A percentile compares a stretch with the other conserved stretches of the same genome.
These are phyloP conservation scores for Aurelia coerulea DNA, from an alignment of 30 jellyfish, hydroid and myxozoan species.

Conservation along the genomic window DNA sequence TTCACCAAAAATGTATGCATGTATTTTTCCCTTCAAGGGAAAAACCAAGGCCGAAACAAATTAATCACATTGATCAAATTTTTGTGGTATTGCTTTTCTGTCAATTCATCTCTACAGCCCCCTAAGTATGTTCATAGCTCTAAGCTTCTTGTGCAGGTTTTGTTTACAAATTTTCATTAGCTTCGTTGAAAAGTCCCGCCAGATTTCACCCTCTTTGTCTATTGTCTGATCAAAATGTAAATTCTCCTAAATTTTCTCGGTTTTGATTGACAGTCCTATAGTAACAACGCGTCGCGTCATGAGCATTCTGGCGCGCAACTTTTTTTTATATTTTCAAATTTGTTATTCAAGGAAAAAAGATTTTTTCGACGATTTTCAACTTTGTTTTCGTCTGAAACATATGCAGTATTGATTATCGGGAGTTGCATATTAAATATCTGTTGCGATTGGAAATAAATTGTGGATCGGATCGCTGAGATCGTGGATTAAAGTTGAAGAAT, in stretches of 20 bases:
- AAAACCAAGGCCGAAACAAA: too few species aligned
- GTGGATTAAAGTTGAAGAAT: neutral
- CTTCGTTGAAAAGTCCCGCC: slow-evolving; percentile 83
- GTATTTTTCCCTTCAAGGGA: too few species aligned
- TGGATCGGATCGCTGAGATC: neutral
- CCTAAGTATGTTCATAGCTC: too few species aligned
- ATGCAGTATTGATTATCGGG: slow-evolving; percentile 13
- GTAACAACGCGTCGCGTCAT: slow-evolving; percentile 99
- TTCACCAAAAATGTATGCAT: too few species aligned
- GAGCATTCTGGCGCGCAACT: slow-evolving; percentile 91
- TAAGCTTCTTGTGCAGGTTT: neutral
- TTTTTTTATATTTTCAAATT: slow-evolving; percentile 68
- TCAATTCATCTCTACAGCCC: too few species aligned
- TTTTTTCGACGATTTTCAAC: slow-evolving; percentile 48
- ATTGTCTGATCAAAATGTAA: slow-evolving; percentile 65
- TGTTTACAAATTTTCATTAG: slow-evolving; percentile 64
- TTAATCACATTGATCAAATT: too few species aligned
- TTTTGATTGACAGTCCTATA: slow-evolving; percentile 89
- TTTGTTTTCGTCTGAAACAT: slow-evolving; percentile 48
- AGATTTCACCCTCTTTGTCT: slow-evolving; percentile 71
- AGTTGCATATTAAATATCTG: neutral
- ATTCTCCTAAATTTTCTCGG: slow-evolving; percentile 74
- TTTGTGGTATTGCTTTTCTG: too few species aligned
- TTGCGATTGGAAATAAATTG: neutral
- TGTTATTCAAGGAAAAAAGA: slow-evolving; percentile 61